These are phyloP conservation scores for Trididemnum miniatum DNA, from an alignment of 23 tunicate genomes.

Conservation along the genomic window DNA sequence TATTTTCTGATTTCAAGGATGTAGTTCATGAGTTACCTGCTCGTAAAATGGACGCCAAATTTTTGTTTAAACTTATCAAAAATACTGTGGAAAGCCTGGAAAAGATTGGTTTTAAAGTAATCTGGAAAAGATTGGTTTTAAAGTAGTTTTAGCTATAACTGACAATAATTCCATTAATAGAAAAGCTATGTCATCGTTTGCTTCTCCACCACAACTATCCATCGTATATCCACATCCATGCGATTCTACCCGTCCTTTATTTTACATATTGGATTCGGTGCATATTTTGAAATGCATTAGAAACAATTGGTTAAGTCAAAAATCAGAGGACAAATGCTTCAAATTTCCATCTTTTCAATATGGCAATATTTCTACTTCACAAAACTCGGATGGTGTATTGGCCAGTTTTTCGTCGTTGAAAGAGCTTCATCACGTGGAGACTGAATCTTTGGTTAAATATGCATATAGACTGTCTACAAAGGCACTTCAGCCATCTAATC, in stretches of 20 bases:
- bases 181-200: conserved; percentile 3
- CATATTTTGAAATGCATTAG: conserved; percentile 18
- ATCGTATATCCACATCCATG: conserved; percentile 24
- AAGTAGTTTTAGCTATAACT: background rate
- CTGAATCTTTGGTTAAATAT: background rate
- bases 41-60: no score
- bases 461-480: conserved; percentile 12
- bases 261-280: background rate
- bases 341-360: conserved; percentile 1
- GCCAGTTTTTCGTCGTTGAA: conserved; percentile 13
- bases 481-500: conserved; percentile 6
- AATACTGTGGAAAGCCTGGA: no score
- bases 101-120: no score
- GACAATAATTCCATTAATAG: conserved; percentile 14
- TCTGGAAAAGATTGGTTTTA: conserved; percentile 4
- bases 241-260: background rate
- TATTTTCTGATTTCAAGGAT: no score
- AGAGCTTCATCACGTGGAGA: background rate
- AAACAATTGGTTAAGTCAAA: no score
- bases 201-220: conserved; percentile 8
- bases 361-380: background rate
- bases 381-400: background rate
- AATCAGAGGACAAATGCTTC: conserved; percentile 1
- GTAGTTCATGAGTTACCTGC: no score
- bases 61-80: no score